phyloP scores from a whole-genome alignment of 2,797 vertebrate species.

The Cirrhinus mrigala region DNA sequence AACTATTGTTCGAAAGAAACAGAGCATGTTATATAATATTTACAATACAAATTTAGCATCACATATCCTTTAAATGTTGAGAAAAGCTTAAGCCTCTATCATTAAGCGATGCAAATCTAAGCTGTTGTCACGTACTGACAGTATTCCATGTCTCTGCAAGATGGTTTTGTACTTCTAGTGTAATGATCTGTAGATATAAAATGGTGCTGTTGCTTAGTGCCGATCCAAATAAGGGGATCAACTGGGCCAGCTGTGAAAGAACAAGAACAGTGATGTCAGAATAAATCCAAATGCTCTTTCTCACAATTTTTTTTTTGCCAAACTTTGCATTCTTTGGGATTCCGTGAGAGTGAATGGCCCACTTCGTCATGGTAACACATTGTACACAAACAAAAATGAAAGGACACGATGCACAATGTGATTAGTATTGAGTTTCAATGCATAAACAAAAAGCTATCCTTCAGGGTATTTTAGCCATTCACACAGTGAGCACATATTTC shows the following conservation, averaged over 20 bases:
- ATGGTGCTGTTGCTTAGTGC: constrained; percentile 82
- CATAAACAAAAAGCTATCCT: constrained; percentile 26
- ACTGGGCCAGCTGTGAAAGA: constrained; percentile 80
- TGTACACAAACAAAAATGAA: constrained; percentile 53
- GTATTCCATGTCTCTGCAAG: background rate
- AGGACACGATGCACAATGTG: constrained; percentile 33
- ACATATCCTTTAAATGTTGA: background rate
- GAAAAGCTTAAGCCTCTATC: background rate
- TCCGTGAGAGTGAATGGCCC: constrained; percentile 41
- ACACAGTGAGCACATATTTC: constrained; percentile 4
- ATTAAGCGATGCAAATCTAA: background rate
- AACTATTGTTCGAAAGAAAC: constrained; percentile 1
- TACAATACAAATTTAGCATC: background rate
- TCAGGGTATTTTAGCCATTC: background rate
- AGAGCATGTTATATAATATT: background rate
- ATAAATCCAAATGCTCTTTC: constrained; percentile 44
- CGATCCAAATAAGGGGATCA: constrained; percentile 86
- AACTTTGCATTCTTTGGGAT: constrained; percentile 52
- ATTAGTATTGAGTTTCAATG: constrained; percentile 17
- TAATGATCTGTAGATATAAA: constrained; percentile 74
- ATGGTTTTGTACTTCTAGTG: constrained; percentile 7
- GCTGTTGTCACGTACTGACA: background rate
- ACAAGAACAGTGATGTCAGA: constrained; percentile 47
- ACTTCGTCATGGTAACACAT: constrained; percentile 47
- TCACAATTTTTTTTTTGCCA: background rate